phyloP scores from a whole-genome alignment of 1,140 invertebrate genomes.

The Copidosoma floridanum region DNA sequence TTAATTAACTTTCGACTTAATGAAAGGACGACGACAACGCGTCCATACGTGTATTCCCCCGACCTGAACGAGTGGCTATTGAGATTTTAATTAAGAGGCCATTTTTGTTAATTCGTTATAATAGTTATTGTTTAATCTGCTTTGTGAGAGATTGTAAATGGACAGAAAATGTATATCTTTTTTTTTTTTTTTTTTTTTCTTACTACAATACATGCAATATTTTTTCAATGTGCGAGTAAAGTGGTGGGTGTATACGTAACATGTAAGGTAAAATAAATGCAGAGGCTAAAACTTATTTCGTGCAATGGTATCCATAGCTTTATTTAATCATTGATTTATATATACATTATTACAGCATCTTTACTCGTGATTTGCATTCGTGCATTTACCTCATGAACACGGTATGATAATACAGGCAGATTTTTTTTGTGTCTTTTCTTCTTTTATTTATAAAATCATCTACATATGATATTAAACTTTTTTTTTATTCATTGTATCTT shows the following conservation, averaged over 20 bases:
- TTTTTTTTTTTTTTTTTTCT: not conserved
- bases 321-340: too few species aligned
- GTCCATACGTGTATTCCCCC: not conserved
- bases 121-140: too few species aligned
- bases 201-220: not conserved
- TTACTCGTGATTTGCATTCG: not conserved
- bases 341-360: constrained; percentile 31
- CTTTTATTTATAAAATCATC: constrained; percentile 33
- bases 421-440: constrained; percentile 23
- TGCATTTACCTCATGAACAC: constrained; percentile 6
- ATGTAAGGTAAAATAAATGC: too few species aligned
- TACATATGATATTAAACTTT: constrained; percentile 18
- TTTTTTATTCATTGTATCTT: constrained; percentile 9
- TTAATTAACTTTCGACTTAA: constrained; percentile 10
- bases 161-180: too few species aligned
- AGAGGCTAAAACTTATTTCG: not conserved
- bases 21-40: not conserved
- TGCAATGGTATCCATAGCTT: constrained; percentile 21
- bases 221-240: too few species aligned
- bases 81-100: too few species aligned
- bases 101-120: too few species aligned
- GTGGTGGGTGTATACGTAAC: too few species aligned
- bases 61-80: too few species aligned
- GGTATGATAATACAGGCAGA: too few species aligned
- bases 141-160: too few species aligned